phyloP scores from a whole-genome alignment of 1,140 invertebrate species.

The Adelges cooleyi region DNA sequence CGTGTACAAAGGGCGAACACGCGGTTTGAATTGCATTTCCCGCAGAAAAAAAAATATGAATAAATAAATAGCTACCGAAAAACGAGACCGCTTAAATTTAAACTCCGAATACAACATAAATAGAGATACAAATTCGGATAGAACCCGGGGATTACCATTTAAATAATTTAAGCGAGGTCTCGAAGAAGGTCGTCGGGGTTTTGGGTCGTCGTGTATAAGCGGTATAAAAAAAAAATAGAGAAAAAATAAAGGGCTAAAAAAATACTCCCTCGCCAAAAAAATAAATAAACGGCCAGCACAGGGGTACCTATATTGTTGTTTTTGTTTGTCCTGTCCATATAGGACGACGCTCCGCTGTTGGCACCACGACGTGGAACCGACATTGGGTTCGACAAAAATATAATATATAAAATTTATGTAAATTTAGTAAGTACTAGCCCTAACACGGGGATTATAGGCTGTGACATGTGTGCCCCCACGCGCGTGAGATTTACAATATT shows the following conservation, averaged over 20 bases:
- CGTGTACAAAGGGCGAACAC: conserved; percentile 4
- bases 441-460: not conserved
- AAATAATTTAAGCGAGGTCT: conserved; percentile 12
- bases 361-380: too few species aligned
- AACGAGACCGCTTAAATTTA: too few species aligned
- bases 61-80: conserved; percentile 18
- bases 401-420: not conserved
- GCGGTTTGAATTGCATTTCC: conserved; percentile 1
- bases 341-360: too few species aligned
- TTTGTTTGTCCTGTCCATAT: not conserved
- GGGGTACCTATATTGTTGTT: not conserved
- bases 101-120: too few species aligned
- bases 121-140: not conserved
- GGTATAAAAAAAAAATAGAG: too few species aligned
- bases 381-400: too few species aligned
- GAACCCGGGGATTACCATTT: not conserved
- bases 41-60: conserved; percentile 8
- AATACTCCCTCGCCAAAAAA: not conserved
- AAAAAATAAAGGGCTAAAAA: not conserved
- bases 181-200: not conserved
- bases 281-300: too few species aligned
- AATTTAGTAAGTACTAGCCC: not conserved
- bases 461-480: too few species aligned
- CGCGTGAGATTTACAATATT: not conserved
- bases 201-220: too few species aligned